Conservation (phyloP, 2,797 vertebrate genomes). For the Falco concolor region DNA sequence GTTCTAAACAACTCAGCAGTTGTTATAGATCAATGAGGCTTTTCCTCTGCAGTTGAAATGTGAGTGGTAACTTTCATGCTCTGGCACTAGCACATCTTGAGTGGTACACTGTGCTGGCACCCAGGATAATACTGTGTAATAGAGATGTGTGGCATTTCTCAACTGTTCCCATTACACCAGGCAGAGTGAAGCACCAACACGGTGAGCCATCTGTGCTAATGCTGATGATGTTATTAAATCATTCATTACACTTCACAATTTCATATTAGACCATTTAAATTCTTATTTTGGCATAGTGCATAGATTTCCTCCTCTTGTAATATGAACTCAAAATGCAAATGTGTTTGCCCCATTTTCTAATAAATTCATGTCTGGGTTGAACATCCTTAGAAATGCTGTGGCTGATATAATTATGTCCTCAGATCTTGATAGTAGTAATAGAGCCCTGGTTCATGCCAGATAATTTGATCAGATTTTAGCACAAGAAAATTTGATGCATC, state of each 20-base stretch:
- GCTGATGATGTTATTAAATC: conserved; percentile 41
- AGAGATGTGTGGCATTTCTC: conserved; percentile 4
- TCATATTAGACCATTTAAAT: conserved; percentile 31
- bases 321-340: conserved; percentile 37
- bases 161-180: background rate
- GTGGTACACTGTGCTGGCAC: background rate
- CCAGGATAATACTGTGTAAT: background rate
- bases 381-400: conserved; percentile 45
- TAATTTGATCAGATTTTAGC: conserved; percentile 15
- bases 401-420: conserved; percentile 39
- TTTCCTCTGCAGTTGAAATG: background rate
- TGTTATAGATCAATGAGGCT: background rate
- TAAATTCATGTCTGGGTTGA: conserved; percentile 44
- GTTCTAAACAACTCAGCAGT: background rate
- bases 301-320: conserved; percentile 19
- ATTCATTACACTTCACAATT: conserved; percentile 46
- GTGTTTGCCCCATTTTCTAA: conserved; percentile 57
- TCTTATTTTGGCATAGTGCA: conserved; percentile 21
- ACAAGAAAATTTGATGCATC: background rate
- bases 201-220: conserved; percentile 58
- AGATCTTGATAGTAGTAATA: conserved; percentile 3
- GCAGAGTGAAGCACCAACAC: background rate
- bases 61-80: background rate
- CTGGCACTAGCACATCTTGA: background rate
- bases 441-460: background rate